Evolutionary conservation across 1,140 invertebrate species (phyloP).

Genomic region (Nephila pilipes): DNA sequence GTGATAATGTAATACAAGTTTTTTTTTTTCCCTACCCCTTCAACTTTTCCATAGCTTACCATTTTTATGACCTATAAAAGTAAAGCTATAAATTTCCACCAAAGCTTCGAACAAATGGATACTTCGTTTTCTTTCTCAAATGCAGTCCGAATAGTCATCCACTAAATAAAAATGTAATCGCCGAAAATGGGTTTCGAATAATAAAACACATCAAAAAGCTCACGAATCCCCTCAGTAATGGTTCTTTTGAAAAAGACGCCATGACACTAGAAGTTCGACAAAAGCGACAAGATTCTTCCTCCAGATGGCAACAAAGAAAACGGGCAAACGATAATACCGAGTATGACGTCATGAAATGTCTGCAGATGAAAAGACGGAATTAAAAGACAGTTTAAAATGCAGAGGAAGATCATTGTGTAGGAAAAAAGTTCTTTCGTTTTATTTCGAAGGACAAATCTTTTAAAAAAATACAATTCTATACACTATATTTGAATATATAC

Average conservation of each 20-base stretch:
- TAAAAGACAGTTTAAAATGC: slow-evolving; percentile 1
- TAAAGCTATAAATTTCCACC: slow-evolving; percentile 51
- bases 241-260: not conserved
- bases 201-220: slow-evolving; percentile 50
- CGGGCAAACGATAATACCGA: slow-evolving; percentile 5
- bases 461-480: too few species aligned
- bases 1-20: not conserved
- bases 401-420: not conserved
- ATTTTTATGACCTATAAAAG: slow-evolving; percentile 61
- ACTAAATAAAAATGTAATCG: slow-evolving; percentile 44
- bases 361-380: not conserved
- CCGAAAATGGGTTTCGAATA: slow-evolving; percentile 60
- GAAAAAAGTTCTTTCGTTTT: too few species aligned
- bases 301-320: slow-evolving; percentile 67
- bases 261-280: slow-evolving; percentile 14
- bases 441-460: too few species aligned
- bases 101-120: not conserved
- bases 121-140: not conserved
- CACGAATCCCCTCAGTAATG: slow-evolving; percentile 1
- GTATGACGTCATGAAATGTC: not conserved
- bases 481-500: too few species aligned
- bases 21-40: not conserved
- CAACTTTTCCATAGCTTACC: not conserved
- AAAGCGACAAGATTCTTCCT: slow-evolving; percentile 38
- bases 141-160: not conserved